Evolutionary conservation across 2,888 invertebrate species (phyloP).

Genomic region (Lampropteryx suffumata): DNA sequence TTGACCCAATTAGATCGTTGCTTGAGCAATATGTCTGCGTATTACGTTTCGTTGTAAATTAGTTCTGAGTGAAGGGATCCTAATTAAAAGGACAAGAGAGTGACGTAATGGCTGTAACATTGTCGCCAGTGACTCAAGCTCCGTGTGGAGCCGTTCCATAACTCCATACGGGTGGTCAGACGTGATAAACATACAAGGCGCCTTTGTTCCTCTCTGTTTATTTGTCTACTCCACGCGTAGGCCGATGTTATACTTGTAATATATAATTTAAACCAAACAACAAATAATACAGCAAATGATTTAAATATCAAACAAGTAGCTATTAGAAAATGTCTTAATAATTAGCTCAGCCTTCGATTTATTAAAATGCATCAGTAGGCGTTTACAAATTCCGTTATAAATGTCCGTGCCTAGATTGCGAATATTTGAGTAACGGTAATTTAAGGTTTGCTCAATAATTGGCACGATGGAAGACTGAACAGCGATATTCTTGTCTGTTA

Average conservation of each 20-base stretch:
- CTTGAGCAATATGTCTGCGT: constrained; percentile 27
- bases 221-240: constrained; percentile 11
- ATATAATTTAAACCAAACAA: neutral
- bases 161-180: constrained; percentile 41
- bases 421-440: constrained; percentile 31
- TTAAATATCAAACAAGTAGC: neutral
- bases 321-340: constrained; percentile 5
- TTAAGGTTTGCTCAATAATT: constrained; percentile 38
- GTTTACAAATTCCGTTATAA: constrained; percentile 42
- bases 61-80: constrained; percentile 31
- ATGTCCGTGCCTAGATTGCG: constrained; percentile 40
- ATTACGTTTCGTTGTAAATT: constrained; percentile 26
- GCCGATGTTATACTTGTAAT: constrained; percentile 3
- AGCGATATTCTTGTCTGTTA: constrained; percentile 32
- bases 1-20: constrained; percentile 28
- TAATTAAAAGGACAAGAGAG: constrained; percentile 39
- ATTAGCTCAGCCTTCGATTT: constrained; percentile 1
- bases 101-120: constrained; percentile 38
- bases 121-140: constrained; percentile 41
- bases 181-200: constrained; percentile 41
- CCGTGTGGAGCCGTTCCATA: constrained; percentile 39
- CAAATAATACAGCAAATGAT: neutral
- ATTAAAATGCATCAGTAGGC: constrained; percentile 40
- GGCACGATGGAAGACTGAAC: constrained; percentile 26
- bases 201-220: constrained; percentile 22